Evolutionary conservation across 1,140 invertebrate species (phyloP), one percentile per base, ranked within the genome.

Genomic region (Acromyrmex charruanus): DNA sequence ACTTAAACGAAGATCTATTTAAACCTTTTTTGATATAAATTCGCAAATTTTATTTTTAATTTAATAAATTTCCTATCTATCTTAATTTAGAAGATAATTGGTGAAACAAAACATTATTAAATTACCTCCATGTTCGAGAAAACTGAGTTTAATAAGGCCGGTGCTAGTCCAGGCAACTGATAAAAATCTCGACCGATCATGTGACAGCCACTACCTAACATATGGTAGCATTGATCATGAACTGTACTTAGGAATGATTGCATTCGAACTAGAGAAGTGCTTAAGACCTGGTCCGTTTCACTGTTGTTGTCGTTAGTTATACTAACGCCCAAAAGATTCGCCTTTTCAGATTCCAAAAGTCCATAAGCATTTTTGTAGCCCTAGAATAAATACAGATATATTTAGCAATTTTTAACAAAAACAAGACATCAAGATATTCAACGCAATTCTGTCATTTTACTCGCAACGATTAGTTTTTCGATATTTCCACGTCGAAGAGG

Each of bases 181-280:
- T 98, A 99, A 90, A 99, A 97, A 95, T 99, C 98, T 88, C 97
- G 96, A 0, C 98, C 98, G 18, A 99, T 96, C 61, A 97, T 97
- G 55, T 97, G 96, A 21, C 98, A 98, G 65, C 97, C 96, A 74
- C 95, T 96, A 39, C 97, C 98, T 80, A 98, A 95, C 94, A 98
- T 96, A 92, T 98, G 98, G 91, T 97, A 98, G 89, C 97, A 97
- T 87, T 96, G 96, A 87, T 98, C 97, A 89, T 97, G 97, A 58
- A 97, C 94, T 44, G 95, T 95, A 2, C 96, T 96, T 14, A 98
- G 95, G 94, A 98, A 98, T 59, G 96, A 96, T 93, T 99, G 98
- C 98, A 98, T 98, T 88, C 97, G 96, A 88, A 98, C 96, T 35
- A 97, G 93, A 1, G 97, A 96, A 12, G 96, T 96, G 82, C 95